phyloP scores from a whole-genome alignment of 2,888 invertebrate species.

The Endomychus coccineus region DNA sequence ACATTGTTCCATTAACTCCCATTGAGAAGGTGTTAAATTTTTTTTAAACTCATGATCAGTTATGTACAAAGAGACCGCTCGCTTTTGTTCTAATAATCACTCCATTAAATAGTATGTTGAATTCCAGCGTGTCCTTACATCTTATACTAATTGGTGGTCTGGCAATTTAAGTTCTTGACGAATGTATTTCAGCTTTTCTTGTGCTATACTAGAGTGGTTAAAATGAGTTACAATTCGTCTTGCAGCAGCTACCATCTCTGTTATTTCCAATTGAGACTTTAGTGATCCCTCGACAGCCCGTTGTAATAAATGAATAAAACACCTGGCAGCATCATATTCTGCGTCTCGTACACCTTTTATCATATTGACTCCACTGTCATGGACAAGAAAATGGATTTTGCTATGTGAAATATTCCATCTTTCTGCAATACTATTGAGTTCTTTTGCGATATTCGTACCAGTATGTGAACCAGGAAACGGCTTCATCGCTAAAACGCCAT shows the following conservation, averaged over 20 bases:
- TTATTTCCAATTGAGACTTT: slow-evolving; percentile 23
- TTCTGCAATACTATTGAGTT: slow-evolving; percentile 24
- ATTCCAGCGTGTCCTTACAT: slow-evolving; percentile 21
- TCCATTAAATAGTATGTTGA: slow-evolving; percentile 19
- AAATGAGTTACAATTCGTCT: slow-evolving; percentile 31
- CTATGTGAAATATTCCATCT: slow-evolving; percentile 28
- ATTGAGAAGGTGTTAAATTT: slow-evolving; percentile 11
- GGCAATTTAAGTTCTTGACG: slow-evolving; percentile 25
- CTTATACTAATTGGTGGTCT: slow-evolving; percentile 22
- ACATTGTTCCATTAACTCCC: slow-evolving; percentile 11
- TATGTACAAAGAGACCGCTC: slow-evolving; percentile 8
- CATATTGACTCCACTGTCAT: slow-evolving; percentile 20
- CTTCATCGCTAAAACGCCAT: slow-evolving; percentile 27
- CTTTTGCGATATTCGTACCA: slow-evolving; percentile 28
- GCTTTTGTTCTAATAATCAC: slow-evolving; percentile 16
- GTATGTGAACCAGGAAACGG: slow-evolving; percentile 20
- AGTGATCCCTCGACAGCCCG: slow-evolving; percentile 21
- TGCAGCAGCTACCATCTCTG: slow-evolving; percentile 14
- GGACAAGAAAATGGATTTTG: slow-evolving; percentile 29
- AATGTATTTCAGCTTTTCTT: slow-evolving; percentile 15
- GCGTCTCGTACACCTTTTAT: slow-evolving; percentile 13
- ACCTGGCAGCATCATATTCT: slow-evolving; percentile 19
- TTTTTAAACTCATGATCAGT: slow-evolving; percentile 9
- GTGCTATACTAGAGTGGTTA: slow-evolving; percentile 22
- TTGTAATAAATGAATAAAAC: slow-evolving; percentile 24